A percentile compares a stretch with the other conserved stretches of the same genome.
Evolutionary conservation across 2,888 invertebrate genomes (phyloP).

Genomic region (Dexiosoma caninum): DNA sequence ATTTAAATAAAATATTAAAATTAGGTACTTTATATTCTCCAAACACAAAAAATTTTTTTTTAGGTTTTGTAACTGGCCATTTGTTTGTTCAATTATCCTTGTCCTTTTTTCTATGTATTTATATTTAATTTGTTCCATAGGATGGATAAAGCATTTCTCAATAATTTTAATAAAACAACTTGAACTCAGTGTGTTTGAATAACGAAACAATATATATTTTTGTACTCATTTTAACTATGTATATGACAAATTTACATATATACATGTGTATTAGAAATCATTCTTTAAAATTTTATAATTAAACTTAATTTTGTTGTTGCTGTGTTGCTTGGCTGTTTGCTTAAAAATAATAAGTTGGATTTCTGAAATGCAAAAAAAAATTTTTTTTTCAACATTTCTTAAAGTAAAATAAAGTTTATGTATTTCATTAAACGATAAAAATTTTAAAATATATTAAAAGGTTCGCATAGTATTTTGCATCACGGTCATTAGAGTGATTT

Average conservation of each 20-base stretch:
- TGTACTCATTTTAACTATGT: constrained; percentile 15
- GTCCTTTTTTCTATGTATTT: background rate
- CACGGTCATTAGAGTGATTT: no score
- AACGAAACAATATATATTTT: constrained; percentile 47
- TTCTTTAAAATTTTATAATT: background rate
- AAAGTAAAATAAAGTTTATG: no score
- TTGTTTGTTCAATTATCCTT: constrained; percentile 10
- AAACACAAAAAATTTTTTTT: constrained; percentile 49
- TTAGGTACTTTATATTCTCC: constrained; percentile 51
- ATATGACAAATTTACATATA: background rate
- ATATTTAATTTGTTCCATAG: background rate
- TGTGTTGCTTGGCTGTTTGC: background rate
- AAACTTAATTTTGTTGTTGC: background rate
- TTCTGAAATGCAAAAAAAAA: no score
- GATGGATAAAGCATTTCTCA: constrained; percentile 17
- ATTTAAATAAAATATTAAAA: constrained; percentile 60
- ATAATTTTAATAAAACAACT: background rate
- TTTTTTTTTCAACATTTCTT: no score
- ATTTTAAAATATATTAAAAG: no score
- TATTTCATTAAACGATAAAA: no score
- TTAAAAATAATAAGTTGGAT: constrained; percentile 1
- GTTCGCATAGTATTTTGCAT: no score
- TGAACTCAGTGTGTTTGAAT: constrained; percentile 9
- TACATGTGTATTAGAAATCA: background rate
- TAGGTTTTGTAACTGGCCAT: constrained; percentile 20